Conservation (phyloP, 2,113 vertebrate species). For the Trinectes maculatus region DNA sequence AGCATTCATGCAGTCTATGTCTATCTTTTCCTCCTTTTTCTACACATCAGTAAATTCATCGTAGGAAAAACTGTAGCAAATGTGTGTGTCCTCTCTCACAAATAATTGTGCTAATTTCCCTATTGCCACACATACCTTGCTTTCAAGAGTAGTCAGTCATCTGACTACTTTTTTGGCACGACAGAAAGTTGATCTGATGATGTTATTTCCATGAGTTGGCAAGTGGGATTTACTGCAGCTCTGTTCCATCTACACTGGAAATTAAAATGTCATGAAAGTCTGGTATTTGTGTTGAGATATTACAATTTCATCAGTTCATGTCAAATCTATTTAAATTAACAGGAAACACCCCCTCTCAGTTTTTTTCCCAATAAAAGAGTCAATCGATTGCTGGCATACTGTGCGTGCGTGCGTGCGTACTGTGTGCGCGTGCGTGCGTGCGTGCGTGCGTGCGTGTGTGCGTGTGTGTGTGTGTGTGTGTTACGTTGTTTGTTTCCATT, state of each 20-base stretch:
- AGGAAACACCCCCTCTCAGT: background rate
- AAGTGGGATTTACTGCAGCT: slow-evolving; percentile 9
- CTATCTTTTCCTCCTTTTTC: slow-evolving; percentile 10
- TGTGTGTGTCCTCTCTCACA: background rate
- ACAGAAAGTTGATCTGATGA: background rate
- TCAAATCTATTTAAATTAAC: background rate
- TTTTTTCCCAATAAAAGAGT: background rate
- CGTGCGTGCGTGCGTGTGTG: background rate
- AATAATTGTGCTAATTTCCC: background rate
- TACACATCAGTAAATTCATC: slow-evolving; percentile 22
- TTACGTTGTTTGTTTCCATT: background rate
- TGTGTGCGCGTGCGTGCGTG: background rate
- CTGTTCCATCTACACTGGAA: slow-evolving; percentile 9
- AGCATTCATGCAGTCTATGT: slow-evolving; percentile 28
- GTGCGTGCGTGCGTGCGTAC: background rate
- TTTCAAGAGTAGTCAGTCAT: too few relatives aligned
- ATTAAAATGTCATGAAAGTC: slow-evolving; percentile 12
- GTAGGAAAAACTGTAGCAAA: slow-evolving; percentile 9
- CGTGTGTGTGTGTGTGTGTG: background rate
- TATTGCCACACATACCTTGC: background rate
- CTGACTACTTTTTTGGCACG: slow-evolving; percentile 1
- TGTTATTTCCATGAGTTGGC: slow-evolving; percentile 13
- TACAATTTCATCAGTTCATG: background rate
- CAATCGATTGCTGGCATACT: background rate
- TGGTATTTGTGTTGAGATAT: background rate